Evolutionary conservation across 2,888 invertebrate species (phyloP).

Genomic region (Orchestes rusci): DNA sequence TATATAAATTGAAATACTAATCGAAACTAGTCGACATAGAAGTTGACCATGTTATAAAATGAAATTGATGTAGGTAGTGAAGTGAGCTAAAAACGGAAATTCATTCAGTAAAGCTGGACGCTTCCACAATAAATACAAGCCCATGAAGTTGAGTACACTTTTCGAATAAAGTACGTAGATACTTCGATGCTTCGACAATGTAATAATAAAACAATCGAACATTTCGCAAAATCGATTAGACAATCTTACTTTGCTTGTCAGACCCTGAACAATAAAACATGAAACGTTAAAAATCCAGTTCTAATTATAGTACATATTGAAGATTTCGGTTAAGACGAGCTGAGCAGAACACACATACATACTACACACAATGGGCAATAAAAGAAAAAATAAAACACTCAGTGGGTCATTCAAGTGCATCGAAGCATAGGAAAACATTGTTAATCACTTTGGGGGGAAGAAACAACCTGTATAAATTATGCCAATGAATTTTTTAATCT

Average conservation of each 20-base stretch:
- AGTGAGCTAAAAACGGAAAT: too few species aligned
- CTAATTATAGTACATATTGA: conserved; percentile 14
- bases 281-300: conserved; percentile 12
- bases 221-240: conserved; percentile 1
- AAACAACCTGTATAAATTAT: conserved; percentile 31
- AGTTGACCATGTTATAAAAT: too few species aligned
- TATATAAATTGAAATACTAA: too few species aligned
- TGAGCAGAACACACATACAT: conserved; percentile 17
- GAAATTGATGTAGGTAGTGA: too few species aligned
- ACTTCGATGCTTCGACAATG: background rate
- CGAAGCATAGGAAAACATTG: conserved; percentile 32
- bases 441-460: conserved; percentile 33
- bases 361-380: conserved; percentile 28
- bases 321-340: conserved; percentile 19
- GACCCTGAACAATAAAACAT: conserved; percentile 11
- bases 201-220: conserved; percentile 4
- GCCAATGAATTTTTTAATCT: conserved; percentile 20
- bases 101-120: too few species aligned
- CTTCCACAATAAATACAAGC: too few species aligned
- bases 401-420: conserved; percentile 30
- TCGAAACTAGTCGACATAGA: too few species aligned
- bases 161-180: too few species aligned
- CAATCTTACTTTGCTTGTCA: conserved; percentile 8
- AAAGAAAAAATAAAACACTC: conserved; percentile 33
- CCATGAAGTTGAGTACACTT: too few species aligned